Percentiles rank a stretch among this genome's conserved stretches.
These are phyloP conservation scores for Malacoraja senta DNA, from an alignment of 2,797 vertebrate genomes.

Conservation along the genomic window DNA sequence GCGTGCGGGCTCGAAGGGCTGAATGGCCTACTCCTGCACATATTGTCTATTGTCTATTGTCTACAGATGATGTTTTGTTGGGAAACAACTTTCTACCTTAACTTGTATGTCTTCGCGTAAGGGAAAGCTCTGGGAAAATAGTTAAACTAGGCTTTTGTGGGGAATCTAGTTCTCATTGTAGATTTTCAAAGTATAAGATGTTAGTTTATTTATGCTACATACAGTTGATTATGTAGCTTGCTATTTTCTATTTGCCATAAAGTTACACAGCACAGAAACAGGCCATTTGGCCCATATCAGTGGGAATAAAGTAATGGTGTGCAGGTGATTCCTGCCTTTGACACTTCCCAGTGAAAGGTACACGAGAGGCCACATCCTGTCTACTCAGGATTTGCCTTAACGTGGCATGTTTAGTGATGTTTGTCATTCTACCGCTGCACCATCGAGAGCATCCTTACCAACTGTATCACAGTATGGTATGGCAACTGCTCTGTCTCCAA, in stretches of 20 bases:
- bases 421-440: no score
- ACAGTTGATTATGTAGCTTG: no score
- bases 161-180: neutral
- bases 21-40: no score
- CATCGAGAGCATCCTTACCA: no score
- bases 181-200: neutral
- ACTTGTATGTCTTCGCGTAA: neutral
- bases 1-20: no score
- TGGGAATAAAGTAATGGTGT: neutral
- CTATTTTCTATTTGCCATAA: no score
- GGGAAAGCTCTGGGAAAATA: neutral
- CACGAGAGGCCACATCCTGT: neutral
- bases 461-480: no score
- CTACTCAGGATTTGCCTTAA: neutral
- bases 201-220: no score
- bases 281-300: no score
- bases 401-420: neutral
- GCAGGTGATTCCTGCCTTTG: neutral
- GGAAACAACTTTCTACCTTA: neutral
- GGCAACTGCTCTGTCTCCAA: no score
- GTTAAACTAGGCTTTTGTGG: neutral
- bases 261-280: no score
- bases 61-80: neutral
- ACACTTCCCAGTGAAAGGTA: neutral
- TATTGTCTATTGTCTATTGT: no score